Percentiles rank a stretch among this genome's conserved stretches.
phyloP scores from a whole-genome alignment of 2,797 vertebrate genomes.

The Chloroceryle amazona region DNA sequence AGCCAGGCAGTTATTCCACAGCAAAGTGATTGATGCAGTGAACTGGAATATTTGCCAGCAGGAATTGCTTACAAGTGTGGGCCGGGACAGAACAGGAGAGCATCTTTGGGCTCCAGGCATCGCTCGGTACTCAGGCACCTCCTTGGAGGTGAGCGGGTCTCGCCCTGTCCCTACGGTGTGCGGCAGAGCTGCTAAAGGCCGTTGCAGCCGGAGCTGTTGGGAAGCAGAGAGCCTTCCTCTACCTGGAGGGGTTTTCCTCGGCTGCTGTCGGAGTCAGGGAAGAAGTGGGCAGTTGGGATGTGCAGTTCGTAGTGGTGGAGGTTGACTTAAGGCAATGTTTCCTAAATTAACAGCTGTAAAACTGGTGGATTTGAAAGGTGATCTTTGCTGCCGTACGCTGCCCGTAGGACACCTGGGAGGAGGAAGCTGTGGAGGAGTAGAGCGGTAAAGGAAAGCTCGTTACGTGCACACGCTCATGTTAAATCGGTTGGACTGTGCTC shows the following conservation, averaged over 20 bases:
- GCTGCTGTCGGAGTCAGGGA: not conserved
- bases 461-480: rapidly evolving
- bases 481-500: rapidly evolving
- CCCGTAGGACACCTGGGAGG: not conserved
- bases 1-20: not conserved
- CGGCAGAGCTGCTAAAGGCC: not conserved
- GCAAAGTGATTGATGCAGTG: not conserved
- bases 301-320: not conserved
- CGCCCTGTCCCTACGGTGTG: not conserved
- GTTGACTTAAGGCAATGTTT: not conserved
- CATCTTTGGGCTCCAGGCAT: not conserved
- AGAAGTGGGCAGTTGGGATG: not conserved
- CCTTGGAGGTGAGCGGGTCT: rapidly evolving
- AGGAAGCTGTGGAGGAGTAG: not conserved
- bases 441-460: not conserved
- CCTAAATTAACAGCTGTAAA: not conserved
- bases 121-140: not conserved
- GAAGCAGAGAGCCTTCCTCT: not conserved
- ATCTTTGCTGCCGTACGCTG: not conserved
- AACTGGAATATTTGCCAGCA: not conserved
- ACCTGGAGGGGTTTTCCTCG: rapidly evolving
- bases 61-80: not conserved
- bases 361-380: not conserved
- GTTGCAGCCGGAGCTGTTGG: not conserved
- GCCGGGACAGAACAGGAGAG: not conserved